Evolutionary conservation across 2,797 vertebrate species (phyloP).

Genomic region (Nannoperca obscura): DNA sequence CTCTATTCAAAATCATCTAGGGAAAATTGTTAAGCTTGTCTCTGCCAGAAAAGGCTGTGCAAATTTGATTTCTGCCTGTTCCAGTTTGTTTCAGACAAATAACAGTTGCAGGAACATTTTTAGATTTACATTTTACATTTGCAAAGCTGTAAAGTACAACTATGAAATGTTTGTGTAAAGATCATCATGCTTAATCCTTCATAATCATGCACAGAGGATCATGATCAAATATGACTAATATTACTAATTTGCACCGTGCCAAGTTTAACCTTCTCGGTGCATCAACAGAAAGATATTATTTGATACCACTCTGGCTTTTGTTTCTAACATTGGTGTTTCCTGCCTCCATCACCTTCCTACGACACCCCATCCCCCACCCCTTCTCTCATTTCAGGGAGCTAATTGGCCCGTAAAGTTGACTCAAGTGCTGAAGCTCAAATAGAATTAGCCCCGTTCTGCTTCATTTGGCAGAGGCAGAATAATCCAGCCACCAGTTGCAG

Average conservation of each 20-base stretch:
- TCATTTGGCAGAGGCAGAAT: slow-evolving; percentile 74
- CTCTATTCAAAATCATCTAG: not conserved
- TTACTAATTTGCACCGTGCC: not conserved
- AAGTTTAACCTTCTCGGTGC: slow-evolving; percentile 3
- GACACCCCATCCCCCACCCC: not conserved
- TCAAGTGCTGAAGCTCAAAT: slow-evolving; percentile 75
- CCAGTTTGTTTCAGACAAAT: not conserved
- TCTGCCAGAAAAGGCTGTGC: not conserved
- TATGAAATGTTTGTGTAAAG: not conserved
- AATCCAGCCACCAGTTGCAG: slow-evolving; percentile 38
- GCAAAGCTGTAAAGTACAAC: not conserved
- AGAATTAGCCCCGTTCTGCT: slow-evolving; percentile 76
- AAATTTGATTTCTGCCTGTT: not conserved
- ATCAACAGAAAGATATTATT: slow-evolving; percentile 8
- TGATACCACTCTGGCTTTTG: not conserved
- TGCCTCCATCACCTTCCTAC: slow-evolving; percentile 17
- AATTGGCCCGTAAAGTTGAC: slow-evolving; percentile 73
- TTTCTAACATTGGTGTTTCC: slow-evolving; percentile 19
- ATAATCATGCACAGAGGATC: not conserved
- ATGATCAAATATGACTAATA: not conserved
- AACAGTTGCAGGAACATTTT: not conserved
- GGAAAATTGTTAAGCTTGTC: not conserved
- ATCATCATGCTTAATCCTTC: not conserved
- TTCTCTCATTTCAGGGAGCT: slow-evolving; percentile 38
- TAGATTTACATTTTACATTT: not conserved